Conservation (phyloP, 2,113 vertebrate species). For the Eudyptes chrysolophus region DNA sequence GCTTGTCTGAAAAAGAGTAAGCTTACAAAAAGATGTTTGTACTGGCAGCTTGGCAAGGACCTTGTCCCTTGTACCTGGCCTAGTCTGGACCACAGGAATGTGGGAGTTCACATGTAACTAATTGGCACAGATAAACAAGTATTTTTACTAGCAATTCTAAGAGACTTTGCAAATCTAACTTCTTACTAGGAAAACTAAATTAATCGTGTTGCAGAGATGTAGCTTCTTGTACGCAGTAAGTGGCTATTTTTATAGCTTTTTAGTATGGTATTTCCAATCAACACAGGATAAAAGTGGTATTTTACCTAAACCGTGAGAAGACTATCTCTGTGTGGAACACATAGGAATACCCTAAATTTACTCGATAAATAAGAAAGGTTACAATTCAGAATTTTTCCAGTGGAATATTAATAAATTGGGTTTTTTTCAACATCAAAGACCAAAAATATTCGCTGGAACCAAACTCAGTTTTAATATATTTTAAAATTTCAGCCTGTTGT, state of each 20-base stretch:
- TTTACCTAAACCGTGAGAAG: not conserved
- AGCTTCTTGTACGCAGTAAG: not conserved
- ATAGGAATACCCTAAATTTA: not conserved
- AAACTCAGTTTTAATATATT: not conserved
- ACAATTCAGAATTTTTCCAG: not conserved
- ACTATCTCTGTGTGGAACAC: not conserved
- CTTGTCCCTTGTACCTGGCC: slow-evolving; percentile 45
- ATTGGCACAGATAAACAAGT: slow-evolving; percentile 55
- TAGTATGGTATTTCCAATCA: not conserved
- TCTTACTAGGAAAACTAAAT: slow-evolving; percentile 29
- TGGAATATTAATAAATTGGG: not conserved
- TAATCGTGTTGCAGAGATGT: not conserved
- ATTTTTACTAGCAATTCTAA: slow-evolving; percentile 50
- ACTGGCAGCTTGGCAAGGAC: slow-evolving; percentile 41
- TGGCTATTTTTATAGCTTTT: not conserved
- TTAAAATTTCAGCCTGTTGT: not conserved
- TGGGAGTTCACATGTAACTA: slow-evolving; percentile 34
- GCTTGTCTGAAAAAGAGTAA: slow-evolving; percentile 53
- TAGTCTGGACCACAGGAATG: slow-evolving; percentile 66
- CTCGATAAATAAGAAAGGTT: not conserved
- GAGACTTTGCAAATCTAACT: slow-evolving; percentile 31
- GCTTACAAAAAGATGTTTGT: slow-evolving; percentile 55
- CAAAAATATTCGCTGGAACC: not conserved
- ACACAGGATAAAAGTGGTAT: not conserved
- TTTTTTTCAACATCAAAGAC: not conserved